Evolutionary conservation across 2,113 vertebrate genomes (phyloP), one percentile per base, ranked within the genome.

Genomic region (Crypturellus undulatus): DNA sequence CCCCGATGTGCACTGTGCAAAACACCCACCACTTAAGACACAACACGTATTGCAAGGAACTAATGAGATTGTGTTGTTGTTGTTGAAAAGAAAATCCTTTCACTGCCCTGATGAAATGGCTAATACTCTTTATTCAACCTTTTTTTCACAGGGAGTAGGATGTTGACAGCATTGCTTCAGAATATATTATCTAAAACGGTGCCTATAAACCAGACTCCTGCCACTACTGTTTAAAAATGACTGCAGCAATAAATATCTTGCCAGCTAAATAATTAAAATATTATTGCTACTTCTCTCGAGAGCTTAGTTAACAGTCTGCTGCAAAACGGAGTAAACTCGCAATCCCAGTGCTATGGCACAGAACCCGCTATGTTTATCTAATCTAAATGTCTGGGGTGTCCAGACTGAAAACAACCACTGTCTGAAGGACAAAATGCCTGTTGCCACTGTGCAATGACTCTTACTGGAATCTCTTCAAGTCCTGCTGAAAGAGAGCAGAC

Each of bases 251-350:
- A 72, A 95, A 52, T 79, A 52, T 68, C 32, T 96, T 73, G 58
- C 67, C 21, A 62, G 36, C 12, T 65, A n/a, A 34, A 12, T 71
- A 80, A 94, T 32, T 87, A 87, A 79, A 94, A 80, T 86, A 69
- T 38, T 83, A 64, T 49, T 79, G 82, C 62, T 87, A 80, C 58
- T 75, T 89, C 56, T 58, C n/a, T 87, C 56, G 9, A 8, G 12
- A 92, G 25, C 73, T 93, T 64, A 71, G 52, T 54, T 87, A 95
- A 68, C 72, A 94, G 81, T 42, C 6, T 84, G 62, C 70, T 96
- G 84, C 62, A 92, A 91, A 91, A 28, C 3, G 11, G 76, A 91
- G 45, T 47, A 75, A 95, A 84, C 59, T 58, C 71, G 24, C 83
- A 84, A 24, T 63, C 71, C 56, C 42, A 21, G 13, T 54, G 47